Evolutionary conservation across 2,113 vertebrate species (phyloP), one percentile per base, ranked within the genome.

Genomic region (Coptodon bakossiorum): DNA sequence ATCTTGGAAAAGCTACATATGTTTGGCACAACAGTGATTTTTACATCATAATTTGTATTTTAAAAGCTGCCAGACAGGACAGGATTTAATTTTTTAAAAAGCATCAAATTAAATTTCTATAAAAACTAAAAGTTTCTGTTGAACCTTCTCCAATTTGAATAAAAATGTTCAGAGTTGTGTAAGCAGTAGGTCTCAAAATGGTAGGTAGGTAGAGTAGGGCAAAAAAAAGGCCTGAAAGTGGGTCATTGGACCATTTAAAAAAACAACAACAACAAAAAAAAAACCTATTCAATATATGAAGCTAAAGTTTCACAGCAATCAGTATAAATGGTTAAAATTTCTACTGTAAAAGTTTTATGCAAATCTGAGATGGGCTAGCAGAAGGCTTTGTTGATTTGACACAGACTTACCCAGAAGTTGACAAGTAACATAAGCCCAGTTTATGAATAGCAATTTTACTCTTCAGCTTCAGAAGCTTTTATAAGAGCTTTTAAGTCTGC

Each of bases 241-340:
- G 0, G 6, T 11, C 59, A 19, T 2, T 59, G 7, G 24, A 29
- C 29, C 9, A 61, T 56, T 13, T 2, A 3, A 7, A 1, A 2
- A 6, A 6, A 12, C 12, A 4, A 6, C n/a, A n/a, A n/a, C n/a
- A n/a, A n/a, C n/a, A 8, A 4, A 13, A 2, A 3, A 2, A 5
- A 0, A 19, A 29, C 1, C 8, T 2, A 2, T 19, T 63, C 27
- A n/a, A 5, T 66, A 66, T n/a, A 66, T 12, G 61, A 66, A 66
- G 0, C 61, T 5, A n/a, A 66, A n/a, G 5, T 66, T 38, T 38
- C 61, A 36, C 17, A 0, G 61, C 61, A 36, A 38, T 66, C 31
- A 7, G 17, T 38, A 66, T 66, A n/a, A 66, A 38, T 66, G 17
- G 2, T 66, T 66, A 66, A 66, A n/a, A 7, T 3, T 66, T 66